These are phyloP conservation scores for Lordiphosa collinella DNA, from an alignment of 1,140 invertebrate species.

Conservation along the genomic window DNA sequence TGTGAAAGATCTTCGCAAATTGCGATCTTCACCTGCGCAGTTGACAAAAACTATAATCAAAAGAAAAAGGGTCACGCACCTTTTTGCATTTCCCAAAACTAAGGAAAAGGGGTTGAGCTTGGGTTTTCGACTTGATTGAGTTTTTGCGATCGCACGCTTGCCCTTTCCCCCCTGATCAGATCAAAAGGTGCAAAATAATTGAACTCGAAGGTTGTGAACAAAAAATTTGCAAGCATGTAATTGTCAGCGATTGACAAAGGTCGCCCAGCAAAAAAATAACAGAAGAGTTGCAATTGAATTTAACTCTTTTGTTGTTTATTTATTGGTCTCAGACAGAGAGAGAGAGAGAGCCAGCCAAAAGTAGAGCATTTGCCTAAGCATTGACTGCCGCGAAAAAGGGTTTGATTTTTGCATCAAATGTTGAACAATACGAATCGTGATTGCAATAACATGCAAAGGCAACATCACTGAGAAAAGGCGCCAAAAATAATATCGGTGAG, in stretches of 20 bases:
- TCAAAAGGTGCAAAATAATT: conserved; percentile 77
- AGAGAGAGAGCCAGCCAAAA: conserved; percentile 9
- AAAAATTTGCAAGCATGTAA: conserved; percentile 79
- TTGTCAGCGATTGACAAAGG: conserved; percentile 64
- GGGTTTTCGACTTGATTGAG: conserved; percentile 72
- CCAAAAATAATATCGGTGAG: conserved; percentile 31
- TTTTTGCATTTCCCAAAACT: conserved; percentile 53
- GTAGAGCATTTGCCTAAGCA: conserved; percentile 41
- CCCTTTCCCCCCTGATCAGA: conserved; percentile 52
- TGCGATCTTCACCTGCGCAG: conserved; percentile 65
- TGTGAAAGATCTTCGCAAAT: conserved; percentile 50
- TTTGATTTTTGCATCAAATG: conserved; percentile 55
- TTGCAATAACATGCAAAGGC: conserved; percentile 72
- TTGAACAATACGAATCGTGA: conserved; percentile 59
- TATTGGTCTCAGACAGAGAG: conserved; percentile 54
- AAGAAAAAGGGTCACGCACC: conserved; percentile 44
- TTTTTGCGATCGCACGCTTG: conserved; percentile 53
- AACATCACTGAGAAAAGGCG: conserved; percentile 39
- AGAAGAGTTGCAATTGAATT: conserved; percentile 60
- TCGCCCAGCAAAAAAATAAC: conserved; percentile 5
- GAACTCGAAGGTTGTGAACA: conserved; percentile 54
- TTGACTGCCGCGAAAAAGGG: conserved; percentile 29
- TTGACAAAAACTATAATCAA: conserved; percentile 40
- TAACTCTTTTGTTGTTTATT: conserved; percentile 76
- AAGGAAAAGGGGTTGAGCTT: conserved; percentile 39